Percentiles rank a stretch among this genome's conserved stretches.
phyloP scores from a whole-genome alignment of 2,797 vertebrate species.

The Halcyon chelicuti region DNA sequence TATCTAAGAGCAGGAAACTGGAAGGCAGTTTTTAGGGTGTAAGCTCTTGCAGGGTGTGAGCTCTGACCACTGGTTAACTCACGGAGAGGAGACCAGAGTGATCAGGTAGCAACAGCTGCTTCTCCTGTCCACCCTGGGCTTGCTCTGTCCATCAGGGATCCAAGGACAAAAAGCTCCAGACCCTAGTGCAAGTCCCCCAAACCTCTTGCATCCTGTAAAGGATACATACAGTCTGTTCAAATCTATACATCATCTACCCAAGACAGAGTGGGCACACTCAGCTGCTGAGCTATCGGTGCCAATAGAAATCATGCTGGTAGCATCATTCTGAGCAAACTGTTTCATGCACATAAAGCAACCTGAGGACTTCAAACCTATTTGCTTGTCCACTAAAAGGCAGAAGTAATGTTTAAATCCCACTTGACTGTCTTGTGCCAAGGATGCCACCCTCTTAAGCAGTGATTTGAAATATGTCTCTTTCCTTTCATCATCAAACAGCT shows the following conservation, averaged over 20 bases:
- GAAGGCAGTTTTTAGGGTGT: not conserved
- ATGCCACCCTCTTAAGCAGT: not conserved
- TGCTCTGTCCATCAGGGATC: not conserved
- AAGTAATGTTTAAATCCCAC: not conserved
- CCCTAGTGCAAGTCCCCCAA: rapidly evolving
- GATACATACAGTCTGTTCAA: not conserved
- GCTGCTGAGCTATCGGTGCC: not conserved
- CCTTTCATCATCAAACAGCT: not conserved
- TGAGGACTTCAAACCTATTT: not conserved
- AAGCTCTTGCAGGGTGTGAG: not conserved
- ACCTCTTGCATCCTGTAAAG: not conserved
- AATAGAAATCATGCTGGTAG: not conserved
- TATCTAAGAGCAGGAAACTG: not conserved
- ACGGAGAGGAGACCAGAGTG: not conserved
- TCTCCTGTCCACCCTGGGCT: not conserved
- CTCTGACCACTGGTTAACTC: not conserved
- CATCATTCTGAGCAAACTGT: not conserved
- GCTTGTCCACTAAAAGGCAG: not conserved
- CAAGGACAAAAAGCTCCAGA: not conserved
- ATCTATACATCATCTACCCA: not conserved
- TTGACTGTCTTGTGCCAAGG: not conserved
- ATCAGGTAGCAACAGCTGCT: not conserved
- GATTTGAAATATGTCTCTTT: not conserved
- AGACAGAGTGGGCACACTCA: not conserved
- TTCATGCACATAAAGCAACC: not conserved